These are phyloP conservation scores for Holothuria glaberrima DNA, from an alignment of 35 echinoderm and acorn worm genomes.

Conservation along the genomic window DNA sequence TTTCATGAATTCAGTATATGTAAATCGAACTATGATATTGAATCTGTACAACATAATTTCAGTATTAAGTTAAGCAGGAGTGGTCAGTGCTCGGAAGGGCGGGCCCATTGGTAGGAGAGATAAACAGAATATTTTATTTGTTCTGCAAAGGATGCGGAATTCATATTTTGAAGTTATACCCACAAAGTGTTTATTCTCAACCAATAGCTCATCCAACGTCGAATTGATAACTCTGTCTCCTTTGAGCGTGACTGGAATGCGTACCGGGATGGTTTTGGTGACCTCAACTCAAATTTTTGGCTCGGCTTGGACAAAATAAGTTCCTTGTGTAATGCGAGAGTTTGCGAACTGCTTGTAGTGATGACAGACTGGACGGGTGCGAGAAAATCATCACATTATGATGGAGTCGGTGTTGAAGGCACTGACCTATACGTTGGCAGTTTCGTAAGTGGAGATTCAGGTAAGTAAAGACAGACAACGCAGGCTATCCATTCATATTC, in stretches of 20 bases:
- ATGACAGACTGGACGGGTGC: not conserved
- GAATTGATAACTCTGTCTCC: not conserved
- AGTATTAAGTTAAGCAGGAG: too few species aligned
- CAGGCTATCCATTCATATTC: too few species aligned
- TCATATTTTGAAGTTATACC: not conserved
- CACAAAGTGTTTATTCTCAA: not conserved
- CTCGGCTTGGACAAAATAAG: conserved; percentile 21
- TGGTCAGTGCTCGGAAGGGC: too few species aligned
- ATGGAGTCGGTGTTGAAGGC: not conserved
- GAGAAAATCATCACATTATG: not conserved
- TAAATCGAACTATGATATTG: too few species aligned
- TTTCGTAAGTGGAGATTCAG: not conserved
- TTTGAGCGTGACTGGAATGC: not conserved
- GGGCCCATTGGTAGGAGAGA: too few species aligned
- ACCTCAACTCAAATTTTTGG: conserved; percentile 23
- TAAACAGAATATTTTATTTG: too few species aligned
- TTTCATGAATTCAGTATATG: too few species aligned
- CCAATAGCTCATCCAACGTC: not conserved
- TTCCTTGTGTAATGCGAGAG: not conserved
- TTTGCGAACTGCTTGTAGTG: not conserved
- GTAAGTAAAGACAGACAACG: not conserved
- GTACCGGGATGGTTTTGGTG: conserved; percentile 21
- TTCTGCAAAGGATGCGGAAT: not conserved
- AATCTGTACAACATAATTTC: too few species aligned
- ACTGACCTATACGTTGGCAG: not conserved